Evolutionary conservation across 1,140 invertebrate species (phyloP).

Genomic region (Adoxophyes honmai): DNA sequence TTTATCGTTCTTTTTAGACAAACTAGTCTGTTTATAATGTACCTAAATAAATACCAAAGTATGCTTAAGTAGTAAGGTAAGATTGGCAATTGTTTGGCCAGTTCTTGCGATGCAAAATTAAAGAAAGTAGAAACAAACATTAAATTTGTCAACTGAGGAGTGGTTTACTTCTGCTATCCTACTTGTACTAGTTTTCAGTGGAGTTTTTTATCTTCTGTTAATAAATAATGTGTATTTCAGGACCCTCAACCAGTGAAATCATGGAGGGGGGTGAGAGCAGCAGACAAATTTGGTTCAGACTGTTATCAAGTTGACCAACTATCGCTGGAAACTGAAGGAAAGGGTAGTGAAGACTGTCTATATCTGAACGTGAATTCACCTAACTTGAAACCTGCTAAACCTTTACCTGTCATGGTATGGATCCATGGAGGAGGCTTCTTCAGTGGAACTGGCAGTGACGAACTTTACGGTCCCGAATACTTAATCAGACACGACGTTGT

Average conservation of each 20-base stretch:
- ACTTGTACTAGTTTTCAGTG: too few relatives aligned
- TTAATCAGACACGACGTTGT: conserved; percentile 80
- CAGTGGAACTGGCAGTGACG: conserved; percentile 41
- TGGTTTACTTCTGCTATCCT: too few relatives aligned
- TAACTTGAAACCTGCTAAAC: conserved; percentile 31
- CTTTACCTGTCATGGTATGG: conserved; percentile 70
- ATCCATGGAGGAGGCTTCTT: conserved; percentile 74
- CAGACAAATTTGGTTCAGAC: conserved; percentile 24
- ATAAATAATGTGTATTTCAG: conserved; percentile 18
- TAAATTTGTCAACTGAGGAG: too few relatives aligned
- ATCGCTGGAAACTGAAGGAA: not conserved
- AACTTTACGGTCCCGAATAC: conserved; percentile 79
- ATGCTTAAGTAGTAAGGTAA: too few relatives aligned
- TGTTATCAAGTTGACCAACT: conserved; percentile 25
- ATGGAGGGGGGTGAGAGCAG: conserved; percentile 33
- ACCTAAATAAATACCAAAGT: too few relatives aligned
- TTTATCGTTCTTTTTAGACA: too few relatives aligned
- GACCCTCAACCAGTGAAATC: conserved; percentile 32
- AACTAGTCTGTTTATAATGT: too few relatives aligned
- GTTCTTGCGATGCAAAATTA: too few relatives aligned
- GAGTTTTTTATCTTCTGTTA: not conserved
- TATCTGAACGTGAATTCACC: conserved; percentile 68
- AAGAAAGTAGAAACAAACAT: too few relatives aligned
- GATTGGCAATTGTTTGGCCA: too few relatives aligned
- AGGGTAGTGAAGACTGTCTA: conserved; percentile 65